Conservation (phyloP, 2,113 vertebrate genomes). For the Chaetura pelagica region DNA sequence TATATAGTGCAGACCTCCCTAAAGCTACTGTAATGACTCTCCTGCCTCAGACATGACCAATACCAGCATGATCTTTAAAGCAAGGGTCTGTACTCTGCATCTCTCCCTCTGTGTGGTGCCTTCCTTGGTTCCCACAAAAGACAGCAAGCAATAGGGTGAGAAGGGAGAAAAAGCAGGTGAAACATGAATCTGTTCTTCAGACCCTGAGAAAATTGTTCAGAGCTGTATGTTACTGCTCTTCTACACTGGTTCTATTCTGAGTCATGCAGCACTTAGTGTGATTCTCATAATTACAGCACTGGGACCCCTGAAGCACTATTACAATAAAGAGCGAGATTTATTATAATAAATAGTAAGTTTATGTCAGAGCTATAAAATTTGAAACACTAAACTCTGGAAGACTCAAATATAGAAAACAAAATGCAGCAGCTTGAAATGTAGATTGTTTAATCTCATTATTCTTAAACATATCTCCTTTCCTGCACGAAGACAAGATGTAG, state of each 20-base stretch:
- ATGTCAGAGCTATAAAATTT: neutral
- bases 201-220: neutral
- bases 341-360: neutral
- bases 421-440: fast-evolving
- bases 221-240: neutral
- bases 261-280: neutral
- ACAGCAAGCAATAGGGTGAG: fast-evolving
- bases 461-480: neutral
- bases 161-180: neutral
- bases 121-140: neutral
- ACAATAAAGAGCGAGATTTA: neutral
- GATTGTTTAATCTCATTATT: neutral
- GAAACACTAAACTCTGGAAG: neutral
- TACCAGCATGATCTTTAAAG: neutral
- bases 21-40: neutral
- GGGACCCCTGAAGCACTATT: neutral
- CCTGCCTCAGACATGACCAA: neutral
- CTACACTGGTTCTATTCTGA: neutral
- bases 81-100: fast-evolving
- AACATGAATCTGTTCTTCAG: neutral
- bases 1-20: neutral
- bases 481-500: neutral
- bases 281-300: neutral
- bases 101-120: neutral
- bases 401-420: neutral